These are phyloP conservation scores for Drosophila testacea DNA, from an alignment of 2,888 invertebrate species.

Conservation along the genomic window DNA sequence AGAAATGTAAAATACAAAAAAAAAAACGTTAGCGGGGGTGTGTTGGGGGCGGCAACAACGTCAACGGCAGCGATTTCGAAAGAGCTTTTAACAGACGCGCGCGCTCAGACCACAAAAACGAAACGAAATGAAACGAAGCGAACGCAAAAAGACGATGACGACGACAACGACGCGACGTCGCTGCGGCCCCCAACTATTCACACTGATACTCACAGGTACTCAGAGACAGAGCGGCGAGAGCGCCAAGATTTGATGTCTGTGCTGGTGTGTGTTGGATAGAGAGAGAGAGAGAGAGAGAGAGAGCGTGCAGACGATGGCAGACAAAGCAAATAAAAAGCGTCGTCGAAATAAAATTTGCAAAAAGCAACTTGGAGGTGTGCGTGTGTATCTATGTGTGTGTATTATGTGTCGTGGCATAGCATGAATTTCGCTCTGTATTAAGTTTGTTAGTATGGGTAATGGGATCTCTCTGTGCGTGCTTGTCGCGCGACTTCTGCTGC, in stretches of 20 bases:
- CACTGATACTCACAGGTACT: slow-evolving; percentile 23
- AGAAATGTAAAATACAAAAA: slow-evolving; percentile 58
- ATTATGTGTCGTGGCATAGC: slow-evolving; percentile 41
- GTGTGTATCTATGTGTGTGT: slow-evolving; percentile 18
- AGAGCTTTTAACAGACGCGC: slow-evolving; percentile 74
- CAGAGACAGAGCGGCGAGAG: slow-evolving; percentile 37
- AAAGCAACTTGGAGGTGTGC: slow-evolving; percentile 61
- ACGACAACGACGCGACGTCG: slow-evolving; percentile 23
- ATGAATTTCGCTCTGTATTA: slow-evolving; percentile 16
- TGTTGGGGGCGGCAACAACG: slow-evolving; percentile 57
- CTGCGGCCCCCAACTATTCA: slow-evolving; percentile 20
- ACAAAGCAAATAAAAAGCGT: slow-evolving; percentile 69
- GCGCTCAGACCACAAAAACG: slow-evolving; percentile 69
- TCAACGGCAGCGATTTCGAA: slow-evolving; percentile 45
- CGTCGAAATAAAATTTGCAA: slow-evolving; percentile 68
- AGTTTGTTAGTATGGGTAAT: slow-evolving; percentile 20
- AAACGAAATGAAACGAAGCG: slow-evolving; percentile 70
- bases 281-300: slow-evolving; percentile 8
- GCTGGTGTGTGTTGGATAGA: slow-evolving; percentile 3
- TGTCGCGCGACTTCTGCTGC: slow-evolving; percentile 73
- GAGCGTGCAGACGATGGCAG: slow-evolving; percentile 51
- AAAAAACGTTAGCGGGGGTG: slow-evolving; percentile 51
- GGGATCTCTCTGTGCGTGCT: slow-evolving; percentile 57
- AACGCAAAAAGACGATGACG: slow-evolving; percentile 62
- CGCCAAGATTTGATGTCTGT: slow-evolving; percentile 36